Percentiles rank a stretch among this genome's conserved stretches.
phyloP scores from a whole-genome alignment of 2,797 vertebrate genomes.

The Sebastes steindachneri region DNA sequence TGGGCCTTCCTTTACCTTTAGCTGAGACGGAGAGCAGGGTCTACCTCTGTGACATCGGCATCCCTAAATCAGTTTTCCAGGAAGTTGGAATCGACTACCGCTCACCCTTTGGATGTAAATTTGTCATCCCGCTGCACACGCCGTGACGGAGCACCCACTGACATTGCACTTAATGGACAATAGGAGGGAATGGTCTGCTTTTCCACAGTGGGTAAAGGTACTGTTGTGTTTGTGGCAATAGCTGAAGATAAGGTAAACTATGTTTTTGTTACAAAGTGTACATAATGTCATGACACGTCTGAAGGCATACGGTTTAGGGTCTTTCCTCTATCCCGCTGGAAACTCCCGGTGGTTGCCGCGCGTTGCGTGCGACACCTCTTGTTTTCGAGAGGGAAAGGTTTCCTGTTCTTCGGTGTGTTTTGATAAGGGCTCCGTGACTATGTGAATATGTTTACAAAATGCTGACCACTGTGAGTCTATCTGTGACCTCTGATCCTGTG shows the following conservation, averaged over 20 bases:
- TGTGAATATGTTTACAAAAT: conserved; percentile 70
- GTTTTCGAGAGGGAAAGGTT: conserved; percentile 60
- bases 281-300: neutral
- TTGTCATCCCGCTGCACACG: conserved; percentile 91
- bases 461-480: conserved; percentile 65
- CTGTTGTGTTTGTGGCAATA: neutral
- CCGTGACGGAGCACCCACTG: conserved; percentile 70
- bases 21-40: conserved; percentile 87
- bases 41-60: conserved; percentile 93
- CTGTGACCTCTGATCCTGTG: conserved; percentile 56
- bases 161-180: neutral
- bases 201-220: neutral
- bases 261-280: neutral
- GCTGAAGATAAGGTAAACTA: neutral
- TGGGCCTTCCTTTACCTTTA: conserved; percentile 89
- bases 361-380: conserved; percentile 61
- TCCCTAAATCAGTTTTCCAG: conserved; percentile 90
- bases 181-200: neutral
- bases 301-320: neutral
- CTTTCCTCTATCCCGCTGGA: neutral
- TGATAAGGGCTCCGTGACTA: conserved; percentile 61
- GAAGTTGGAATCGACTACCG: conserved; percentile 92
- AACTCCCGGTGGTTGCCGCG: neutral
- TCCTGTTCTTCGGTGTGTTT: conserved; percentile 64
- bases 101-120: conserved; percentile 93